Evolutionary conservation across 2,888 invertebrate species (phyloP), one percentile per base, ranked within the genome.

Genomic region (Leptura quadrifasciata): DNA sequence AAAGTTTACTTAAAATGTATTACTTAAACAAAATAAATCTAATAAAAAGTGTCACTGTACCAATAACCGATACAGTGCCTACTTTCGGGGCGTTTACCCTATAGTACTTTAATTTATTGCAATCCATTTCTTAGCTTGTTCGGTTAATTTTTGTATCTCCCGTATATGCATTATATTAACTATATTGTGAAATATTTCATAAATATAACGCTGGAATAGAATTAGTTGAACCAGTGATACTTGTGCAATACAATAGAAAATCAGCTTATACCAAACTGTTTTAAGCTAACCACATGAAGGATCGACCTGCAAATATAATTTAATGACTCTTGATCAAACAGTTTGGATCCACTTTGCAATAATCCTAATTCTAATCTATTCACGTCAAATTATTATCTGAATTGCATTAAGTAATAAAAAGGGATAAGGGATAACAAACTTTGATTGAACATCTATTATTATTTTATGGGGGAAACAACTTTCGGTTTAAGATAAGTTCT

Each of bases 401-500:
- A 15, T 47, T 47, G n/a, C 47, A 5, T 47, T 60, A 27, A 27
- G 31, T n/a, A 27, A 60, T 60, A 60, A 60, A 57, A 27, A 60
- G 58, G 21, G 60, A 60, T 63, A 27, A 60, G 58, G 21, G 60
- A 60, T 63, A 35, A 35, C 63, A 20, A 63, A 39, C 39, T 39
- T 60, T 31, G 24, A 9, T 2, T 17, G 31, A 21, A 47, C 27
- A 55, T 57, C 68, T 27, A 31, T 55, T 20, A 47, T 20, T 57
- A 68, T 57, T 68, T 31, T 21, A 31, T 57, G 27, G 54, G 65
- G 31, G 31, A 68, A 68, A 60, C 60, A 17, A 27, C 27, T 60
- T 24, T 67, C 52, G 54, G 65, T 21, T 67, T 52, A 24, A 67
- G 65, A 67, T 54, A 67, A 67, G 52, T 54, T 54, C 54, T 54